Base-by-base conservation (phyloP, 2,797 vertebrate genomes). In the Microctenopoma stevenorrisi region DNA sequence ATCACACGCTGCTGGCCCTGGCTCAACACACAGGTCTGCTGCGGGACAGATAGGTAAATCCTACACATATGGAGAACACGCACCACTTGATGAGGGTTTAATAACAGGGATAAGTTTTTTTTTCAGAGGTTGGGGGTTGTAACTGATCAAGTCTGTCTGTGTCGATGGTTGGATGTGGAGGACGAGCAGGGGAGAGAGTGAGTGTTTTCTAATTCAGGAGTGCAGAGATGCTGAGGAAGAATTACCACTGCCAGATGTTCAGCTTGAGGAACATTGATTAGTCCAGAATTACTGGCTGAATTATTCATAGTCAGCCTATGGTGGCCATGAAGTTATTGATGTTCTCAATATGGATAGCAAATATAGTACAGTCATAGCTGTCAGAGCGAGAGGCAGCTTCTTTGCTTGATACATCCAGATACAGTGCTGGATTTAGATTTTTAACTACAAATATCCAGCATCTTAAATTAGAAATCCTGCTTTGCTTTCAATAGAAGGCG, bases 11-110 rank as follows among this genome's bases (percentile, higher is more conserved):
- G 93, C 94, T 98, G 96, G 96, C 97, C 96, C 90, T 91, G 92
- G 94, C 96, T 97, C 97, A 98, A 96, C 95, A 94, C 95, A 93
- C 95, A 95, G 96, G 96, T 96, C 96, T 98, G 96, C 94, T 95
- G 94, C 88, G 86, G 95, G 96, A 95, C 93, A 97, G 96, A 97
- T 98, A 98, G 96, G 96, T 98, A 97, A 97, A 98, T 98, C 96
- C 96, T 95, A 93, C 94, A 95, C 96, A 96, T 95, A 95, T 92
- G 91, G 92, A 86, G 91, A 92, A 91, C 92, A 92, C 91, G 89
- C 91, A 92, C 88, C 90, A 89, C 91, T 93, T 92, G 88, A 93
- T 92, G 91, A 92, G 91, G 89, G 82, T 91, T 92, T 93, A 92
- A 91, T 92, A 92, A 91, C 85, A 84, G 78, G 90, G 88, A 86